Percentiles rank a stretch among this genome's conserved stretches.
Conservation (phyloP, 1,140 invertebrate genomes). For the Ruditapes philippinarum region DNA sequence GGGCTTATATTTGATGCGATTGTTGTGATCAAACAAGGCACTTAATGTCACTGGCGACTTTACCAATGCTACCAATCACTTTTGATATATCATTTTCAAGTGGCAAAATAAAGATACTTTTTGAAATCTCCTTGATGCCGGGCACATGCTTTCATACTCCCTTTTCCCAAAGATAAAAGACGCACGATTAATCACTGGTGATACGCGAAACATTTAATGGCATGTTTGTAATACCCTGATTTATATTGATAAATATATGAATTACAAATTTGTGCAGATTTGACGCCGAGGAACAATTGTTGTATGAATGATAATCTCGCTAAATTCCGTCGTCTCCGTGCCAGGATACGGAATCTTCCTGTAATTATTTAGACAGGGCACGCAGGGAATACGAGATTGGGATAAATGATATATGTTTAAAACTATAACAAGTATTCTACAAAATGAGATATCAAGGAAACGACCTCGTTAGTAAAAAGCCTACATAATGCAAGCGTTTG, state of each 20-base stretch:
- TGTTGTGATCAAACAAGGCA: slow-evolving; percentile 45
- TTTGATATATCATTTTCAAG: slow-evolving; percentile 59
- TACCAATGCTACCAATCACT: slow-evolving; percentile 20
- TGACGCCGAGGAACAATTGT: slow-evolving; percentile 52
- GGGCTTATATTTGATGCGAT: not conserved
- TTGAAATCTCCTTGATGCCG: slow-evolving; percentile 44
- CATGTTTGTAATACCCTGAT: not conserved
- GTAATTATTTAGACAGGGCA: not conserved
- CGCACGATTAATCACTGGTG: slow-evolving; percentile 31
- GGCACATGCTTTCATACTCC: slow-evolving; percentile 14
- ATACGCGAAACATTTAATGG: slow-evolving; percentile 25
- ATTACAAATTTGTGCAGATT: slow-evolving; percentile 61
- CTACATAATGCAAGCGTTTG: no score
- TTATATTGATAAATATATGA: slow-evolving; percentile 62
- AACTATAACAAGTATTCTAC: not conserved
- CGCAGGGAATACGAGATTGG: not conserved
- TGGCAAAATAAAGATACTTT: slow-evolving; percentile 49
- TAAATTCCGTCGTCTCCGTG: slow-evolving; percentile 26
- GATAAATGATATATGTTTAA: slow-evolving; percentile 10
- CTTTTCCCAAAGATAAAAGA: slow-evolving; percentile 40
- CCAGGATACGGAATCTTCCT: not conserved
- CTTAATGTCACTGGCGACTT: slow-evolving; percentile 59
- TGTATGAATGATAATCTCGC: slow-evolving; percentile 17
- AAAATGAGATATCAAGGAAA: not conserved
- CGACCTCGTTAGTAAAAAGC: no score